Evolutionary conservation across 92 coral and sea anemone genomes (phyloP), one percentile per base, ranked within the genome.

Genomic region (Blastomussa wellsi): DNA sequence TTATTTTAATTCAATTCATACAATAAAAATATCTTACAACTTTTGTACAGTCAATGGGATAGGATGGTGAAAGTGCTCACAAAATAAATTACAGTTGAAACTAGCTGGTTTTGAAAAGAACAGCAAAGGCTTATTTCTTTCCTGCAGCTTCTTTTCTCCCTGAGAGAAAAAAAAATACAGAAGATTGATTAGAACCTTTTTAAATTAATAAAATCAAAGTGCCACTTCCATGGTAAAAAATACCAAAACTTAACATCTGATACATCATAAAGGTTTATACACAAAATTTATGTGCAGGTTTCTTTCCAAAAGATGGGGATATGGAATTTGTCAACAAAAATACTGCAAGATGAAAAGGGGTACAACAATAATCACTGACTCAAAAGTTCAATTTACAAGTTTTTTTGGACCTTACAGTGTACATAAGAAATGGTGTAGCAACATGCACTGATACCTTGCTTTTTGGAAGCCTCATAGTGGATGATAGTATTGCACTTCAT

Each of bases 401-500:
- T 67, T 67, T 26, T 67, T 31, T 67, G 39, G 72, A 35, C 72
- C 29, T 67, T 67, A 67, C 72, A 44, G n/a, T n/a, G n/a, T n/a
- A 44, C 4, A 44, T 44, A 44, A 44, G 49, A 44, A 44, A 44
- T 44, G 49, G 49, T 44, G 49, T 33, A 69, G 74, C 38, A 29
- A 31, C 39, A 69, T 69, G 39, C 41, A 69, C 74, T 35, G 39
- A 33, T 69, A 69, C 74, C 74, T 69, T 69, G 74, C 72, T 69
- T 69, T 69, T 69, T 69, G 38, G 39, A 11, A 69, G 74, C 74
- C 74, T 69, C 74, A 32, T 69, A 69, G 74, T 69, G 74, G 41
- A 69, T 80, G 52, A 57, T 80, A 60, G 84, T 80, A 72, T 80
- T 80, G 73, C 84, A 80, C 72, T 80, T 80, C 47, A 80, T 72